A percentile compares a stretch with the other conserved stretches of the same genome.
Evolutionary conservation across 2,797 vertebrate genomes (phyloP).

Genomic region (Cryptoprocta ferox): DNA sequence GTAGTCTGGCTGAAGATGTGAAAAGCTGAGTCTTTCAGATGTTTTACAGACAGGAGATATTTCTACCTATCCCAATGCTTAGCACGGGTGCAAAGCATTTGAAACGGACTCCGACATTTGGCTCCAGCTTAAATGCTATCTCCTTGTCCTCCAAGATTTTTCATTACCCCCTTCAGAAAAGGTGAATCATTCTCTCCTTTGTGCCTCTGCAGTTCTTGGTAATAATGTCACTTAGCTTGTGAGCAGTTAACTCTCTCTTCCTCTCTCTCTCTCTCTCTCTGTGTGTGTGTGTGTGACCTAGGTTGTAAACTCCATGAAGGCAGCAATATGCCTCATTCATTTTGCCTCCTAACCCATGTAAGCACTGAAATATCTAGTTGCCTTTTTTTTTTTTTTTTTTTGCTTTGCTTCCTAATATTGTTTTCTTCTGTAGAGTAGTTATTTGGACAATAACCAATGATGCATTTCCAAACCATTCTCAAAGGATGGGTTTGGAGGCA

Average conservation of each 20-base stretch:
- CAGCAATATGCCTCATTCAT: not conserved
- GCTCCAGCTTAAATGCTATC: not conserved
- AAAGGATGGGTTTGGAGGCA: not conserved
- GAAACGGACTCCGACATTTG: not conserved
- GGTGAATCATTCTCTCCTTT: not conserved
- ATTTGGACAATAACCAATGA: not conserved
- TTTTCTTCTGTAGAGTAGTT: not conserved
- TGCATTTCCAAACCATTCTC: slow-evolving; percentile 8
- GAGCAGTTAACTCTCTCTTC: not conserved
- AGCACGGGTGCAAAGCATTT: not conserved
- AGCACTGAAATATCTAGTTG: not conserved
- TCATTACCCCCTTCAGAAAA: not conserved
- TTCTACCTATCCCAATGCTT: not conserved
- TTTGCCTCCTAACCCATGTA: not conserved
- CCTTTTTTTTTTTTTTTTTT: not conserved
- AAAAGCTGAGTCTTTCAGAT: not conserved
- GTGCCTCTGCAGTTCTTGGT: not conserved
- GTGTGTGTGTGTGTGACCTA: not conserved
- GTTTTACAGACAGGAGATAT: not conserved
- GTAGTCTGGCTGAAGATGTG: not conserved
- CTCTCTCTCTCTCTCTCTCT: not conserved
- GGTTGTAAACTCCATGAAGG: not conserved
- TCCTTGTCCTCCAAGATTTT: not conserved
- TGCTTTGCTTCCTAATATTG: not conserved
- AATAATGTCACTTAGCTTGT: not conserved